Evolutionary conservation across 2,888 invertebrate species (phyloP), one percentile per base, ranked within the genome.

Genomic region (Mythimna pallens): DNA sequence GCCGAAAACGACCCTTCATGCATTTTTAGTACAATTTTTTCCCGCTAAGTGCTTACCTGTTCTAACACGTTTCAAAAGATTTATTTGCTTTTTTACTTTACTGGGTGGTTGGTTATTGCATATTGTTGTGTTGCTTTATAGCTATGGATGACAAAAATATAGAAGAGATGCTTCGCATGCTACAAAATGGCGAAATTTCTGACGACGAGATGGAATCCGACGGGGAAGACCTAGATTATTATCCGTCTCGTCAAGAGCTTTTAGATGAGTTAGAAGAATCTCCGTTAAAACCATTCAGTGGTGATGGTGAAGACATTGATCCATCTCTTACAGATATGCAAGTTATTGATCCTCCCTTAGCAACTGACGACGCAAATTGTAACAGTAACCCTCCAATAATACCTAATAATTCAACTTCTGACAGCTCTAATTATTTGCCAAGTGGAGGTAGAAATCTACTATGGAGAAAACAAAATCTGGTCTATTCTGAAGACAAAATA

Each of bases 381-480:
- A 52, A 65, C 34, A 69, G 65, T 58, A 66, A 75, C 54, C 66
- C 70, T 75, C 77, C 75, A 34, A 69, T 82, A 73, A 22, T 80
- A 54, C 63, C 78, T 12, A 55, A 80, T 76, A 70, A 76, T 36
- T 36, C 54, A 22, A 36, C 25, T 43, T 43, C 43, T 43, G 12
- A 43, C 14, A 43, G 43, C 43, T 3, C 14, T 43, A 43, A 14
- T 43, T 43, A 43, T 10, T 36, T 65, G 40, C 65, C 55, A 55
- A 25, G 36, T 65, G 20, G 55, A 8, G 40, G 20, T n/a, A 58
- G 66, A 34, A 34, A 79, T 78, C 80, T 78, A 73, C 43, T 80
- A 4, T 83, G 81, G 74, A 83, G 34, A 75, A 81, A 81, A 40
- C 80, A 78, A 36, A 78, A 64, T 36, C 43, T 82, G 67, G 12